Base-by-base conservation (phyloP, 1,140 invertebrate genomes). In the Drosophila teissieri region DNA sequence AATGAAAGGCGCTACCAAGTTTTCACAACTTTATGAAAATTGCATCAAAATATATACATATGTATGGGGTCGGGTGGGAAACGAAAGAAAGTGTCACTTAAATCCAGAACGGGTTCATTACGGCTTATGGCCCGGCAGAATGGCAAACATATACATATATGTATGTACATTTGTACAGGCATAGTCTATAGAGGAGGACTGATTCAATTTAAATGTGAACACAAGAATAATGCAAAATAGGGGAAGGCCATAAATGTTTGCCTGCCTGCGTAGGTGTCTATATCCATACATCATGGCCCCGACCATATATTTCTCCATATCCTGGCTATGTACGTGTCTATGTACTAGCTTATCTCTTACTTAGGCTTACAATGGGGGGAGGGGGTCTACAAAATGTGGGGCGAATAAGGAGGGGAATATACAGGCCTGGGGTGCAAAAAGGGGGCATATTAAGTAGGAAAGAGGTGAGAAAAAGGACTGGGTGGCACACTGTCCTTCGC, bases 151-250 rank as follows among this genome's bases (percentile, higher is more conserved):
- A 49, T 10, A 48, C 40, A 40, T 51, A 64, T 56, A 19, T 19
- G 19, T 56, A 19, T 19, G 19, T 19, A 40, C 39, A 73, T 72
- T 15, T 45, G 15, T 19, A 6, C 31, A 31, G 31, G 31, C 31
- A 31, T 31, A 31, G 31, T 42, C 22, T 44, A 15, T 52, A 42
- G 49, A 63, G 40, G 57, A 31, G 17, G 78, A 52, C 74, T 81
- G 79, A 81, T 81, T 83, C 65, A 83, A 81, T 83, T 83, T 70
- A 78, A 82, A 78, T 56, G 69, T 60, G 78, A 40, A 45, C 69
- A 19, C 58, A 73, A 73, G 65, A 57, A 57, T 63, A 46, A 45
- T n/a, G 24, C 17, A 15, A 44, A 46, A 72, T 11, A 37, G 40
- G 19, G 31, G 51, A 54, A 19, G 39, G 24, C 48, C 54, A 72